Evolutionary conservation across 2,113 vertebrate genomes (phyloP).

Genomic region (Ptilorrhoa leucosticta): DNA sequence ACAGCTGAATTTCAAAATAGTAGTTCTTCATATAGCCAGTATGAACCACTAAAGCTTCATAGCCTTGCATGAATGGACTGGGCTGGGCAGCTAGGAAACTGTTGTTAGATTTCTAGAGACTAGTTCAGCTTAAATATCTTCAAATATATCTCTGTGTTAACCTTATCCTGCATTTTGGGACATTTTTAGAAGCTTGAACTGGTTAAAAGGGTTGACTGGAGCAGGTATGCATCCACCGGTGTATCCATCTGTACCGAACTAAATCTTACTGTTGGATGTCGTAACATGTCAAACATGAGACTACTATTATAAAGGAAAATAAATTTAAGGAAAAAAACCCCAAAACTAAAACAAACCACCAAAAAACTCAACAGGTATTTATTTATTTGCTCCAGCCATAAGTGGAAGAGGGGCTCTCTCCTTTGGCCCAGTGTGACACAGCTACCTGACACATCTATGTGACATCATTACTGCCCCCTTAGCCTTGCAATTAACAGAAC

Average conservation of each 20-base stretch:
- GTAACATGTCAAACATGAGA: background rate
- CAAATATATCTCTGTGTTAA: background rate
- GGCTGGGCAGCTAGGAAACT: background rate
- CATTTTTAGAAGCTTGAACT: background rate
- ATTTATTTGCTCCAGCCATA: background rate
- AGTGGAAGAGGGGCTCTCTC: background rate
- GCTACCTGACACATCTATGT: fast-evolving
- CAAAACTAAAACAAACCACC: background rate
- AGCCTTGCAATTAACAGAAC: background rate
- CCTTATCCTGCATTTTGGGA: background rate
- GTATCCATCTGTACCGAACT: fast-evolving
- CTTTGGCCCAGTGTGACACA: fast-evolving
- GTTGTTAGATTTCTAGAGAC: background rate
- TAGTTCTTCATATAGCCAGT: background rate
- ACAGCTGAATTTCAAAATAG: background rate
- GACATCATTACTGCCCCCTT: fast-evolving
- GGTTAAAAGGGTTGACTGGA: background rate
- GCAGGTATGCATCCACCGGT: background rate
- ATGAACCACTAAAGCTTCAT: background rate
- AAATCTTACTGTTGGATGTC: background rate
- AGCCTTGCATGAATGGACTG: background rate
- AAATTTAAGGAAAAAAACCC: background rate
- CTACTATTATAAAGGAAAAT: background rate
- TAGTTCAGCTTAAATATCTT: background rate
- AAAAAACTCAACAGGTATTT: background rate